These are phyloP conservation scores for Urocyon cinereoargenteus DNA, from an alignment of 2,797 vertebrate species.

Conservation along the genomic window DNA sequence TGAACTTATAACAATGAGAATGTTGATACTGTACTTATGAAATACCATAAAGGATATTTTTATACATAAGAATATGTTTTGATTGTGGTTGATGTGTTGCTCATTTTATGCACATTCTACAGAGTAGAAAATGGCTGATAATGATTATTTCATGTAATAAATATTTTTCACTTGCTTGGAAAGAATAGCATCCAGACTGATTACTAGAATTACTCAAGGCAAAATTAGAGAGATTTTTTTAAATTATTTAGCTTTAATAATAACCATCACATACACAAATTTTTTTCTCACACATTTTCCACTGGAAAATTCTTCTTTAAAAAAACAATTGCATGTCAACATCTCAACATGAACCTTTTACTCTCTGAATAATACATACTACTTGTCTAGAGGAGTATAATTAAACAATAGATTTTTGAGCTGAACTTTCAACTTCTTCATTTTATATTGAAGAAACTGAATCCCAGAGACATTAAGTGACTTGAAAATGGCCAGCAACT, in stretches of 20 bases:
- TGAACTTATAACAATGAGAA: constrained; percentile 12
- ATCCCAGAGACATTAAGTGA: background rate
- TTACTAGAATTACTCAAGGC: constrained; percentile 6
- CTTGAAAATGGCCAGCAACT: constrained; percentile 63
- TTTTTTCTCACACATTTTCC: constrained; percentile 6
- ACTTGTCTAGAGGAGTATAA: background rate
- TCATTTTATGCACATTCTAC: background rate
- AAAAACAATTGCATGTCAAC: constrained; percentile 1
- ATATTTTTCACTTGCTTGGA: background rate
- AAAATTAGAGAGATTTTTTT: background rate
- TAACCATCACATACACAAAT: background rate
- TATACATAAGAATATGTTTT: background rate
- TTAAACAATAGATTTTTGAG: background rate
- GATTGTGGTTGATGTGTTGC: background rate
- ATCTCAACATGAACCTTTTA: constrained; percentile 3
- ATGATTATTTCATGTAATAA: constrained; percentile 10
- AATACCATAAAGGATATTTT: background rate
- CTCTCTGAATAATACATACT: background rate
- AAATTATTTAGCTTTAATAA: background rate
- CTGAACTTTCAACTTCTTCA: background rate
- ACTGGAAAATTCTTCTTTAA: background rate
- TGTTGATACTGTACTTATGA: background rate
- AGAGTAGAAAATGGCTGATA: background rate
- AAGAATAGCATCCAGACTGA: background rate
- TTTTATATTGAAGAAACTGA: constrained; percentile 45